Conservation (phyloP, 1,140 invertebrate genomes). For the Yoshiicerus persimilis region DNA sequence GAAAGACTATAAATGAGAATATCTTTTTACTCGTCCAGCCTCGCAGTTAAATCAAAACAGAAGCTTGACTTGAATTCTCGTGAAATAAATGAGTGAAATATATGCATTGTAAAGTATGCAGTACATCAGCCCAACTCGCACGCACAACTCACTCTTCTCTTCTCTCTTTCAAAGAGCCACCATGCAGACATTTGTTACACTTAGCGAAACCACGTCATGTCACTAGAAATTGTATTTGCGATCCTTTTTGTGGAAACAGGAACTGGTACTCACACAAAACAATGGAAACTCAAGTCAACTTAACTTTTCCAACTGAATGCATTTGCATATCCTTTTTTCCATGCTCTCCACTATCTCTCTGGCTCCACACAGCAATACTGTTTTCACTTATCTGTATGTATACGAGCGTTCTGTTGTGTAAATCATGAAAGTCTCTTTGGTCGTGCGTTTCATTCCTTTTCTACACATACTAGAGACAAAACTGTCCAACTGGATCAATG, state of each 20-base stretch:
- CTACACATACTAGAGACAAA: neutral
- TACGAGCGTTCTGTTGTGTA: neutral
- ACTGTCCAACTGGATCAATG: conserved; percentile 2
- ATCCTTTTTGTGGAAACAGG: conserved; percentile 11
- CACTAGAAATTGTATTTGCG: neutral
- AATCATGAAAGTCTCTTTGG: conserved; percentile 11
- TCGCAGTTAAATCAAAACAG: neutral
- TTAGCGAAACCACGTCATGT: conserved; percentile 3
- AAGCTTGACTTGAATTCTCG: neutral
- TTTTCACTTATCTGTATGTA: neutral
- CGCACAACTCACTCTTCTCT: neutral
- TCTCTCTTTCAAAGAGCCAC: neutral
- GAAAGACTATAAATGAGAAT: neutral
- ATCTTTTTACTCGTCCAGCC: neutral
- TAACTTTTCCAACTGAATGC: conserved; percentile 13
- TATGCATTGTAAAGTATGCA: neutral
- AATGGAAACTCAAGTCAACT: neutral
- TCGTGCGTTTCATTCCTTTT: conserved; percentile 16
- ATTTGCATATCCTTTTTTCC: conserved; percentile 17
- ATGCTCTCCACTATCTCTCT: neutral
- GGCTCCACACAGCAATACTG: neutral
- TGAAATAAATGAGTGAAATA: neutral
- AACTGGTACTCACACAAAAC: conserved; percentile 3
- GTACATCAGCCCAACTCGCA: too few species aligned
- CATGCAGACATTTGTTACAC: conserved; percentile 19